Base-by-base conservation (phyloP, 2,797 vertebrate genomes). In the Coluber constrictor region DNA sequence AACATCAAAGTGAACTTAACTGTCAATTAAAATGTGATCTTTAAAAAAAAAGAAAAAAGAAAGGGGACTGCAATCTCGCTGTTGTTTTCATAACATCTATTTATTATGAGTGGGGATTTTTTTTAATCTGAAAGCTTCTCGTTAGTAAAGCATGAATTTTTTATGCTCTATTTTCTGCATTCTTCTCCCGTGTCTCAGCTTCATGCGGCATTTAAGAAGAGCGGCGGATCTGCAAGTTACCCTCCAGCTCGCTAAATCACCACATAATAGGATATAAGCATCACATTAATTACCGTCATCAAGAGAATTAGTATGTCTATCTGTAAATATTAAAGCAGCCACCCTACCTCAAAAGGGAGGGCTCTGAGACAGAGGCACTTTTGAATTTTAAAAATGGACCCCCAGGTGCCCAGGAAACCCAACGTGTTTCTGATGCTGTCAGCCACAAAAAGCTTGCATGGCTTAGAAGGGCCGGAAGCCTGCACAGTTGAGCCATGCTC, bases 261-360 rank as follows among this genome's bases (percentile, higher is more conserved):
- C 11, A 23, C 89, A 90, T 95, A 96, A 92, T 93, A 96, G 96
- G 95, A 95, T 93, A 95, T 92, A 96, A 96, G 94, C 92, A 95
- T 93, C 95, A 95, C 94, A 95, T 96, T 97, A 97, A 96, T 96
- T 95, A 96, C 93, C 91, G 51, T 93, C 93, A 94, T 95, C 91
- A 94, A 94, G 96, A 95, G 95, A 96, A 95, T 96, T 95, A 95
- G 93, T 83, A 91, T 92, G 90, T 88, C 94, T 96, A 95, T 96
- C 63, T 25, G 95, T 95, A 96, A 93, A 97, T 94, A 96, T 94
- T 93, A 92, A 95, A 95, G 94, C 54, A 92, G 92, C 92, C 94
- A 32, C 93, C 94, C 94, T 90, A 8, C 60, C 93, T 94, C 86
- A 54, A 51, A 94, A 94, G 94, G 94, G 83, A 57, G 79, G 90